A percentile compares a stretch with the other conserved stretches of the same genome.
Conservation (phyloP, 1,140 invertebrate genomes). For the Atopsyche davidsoni region DNA sequence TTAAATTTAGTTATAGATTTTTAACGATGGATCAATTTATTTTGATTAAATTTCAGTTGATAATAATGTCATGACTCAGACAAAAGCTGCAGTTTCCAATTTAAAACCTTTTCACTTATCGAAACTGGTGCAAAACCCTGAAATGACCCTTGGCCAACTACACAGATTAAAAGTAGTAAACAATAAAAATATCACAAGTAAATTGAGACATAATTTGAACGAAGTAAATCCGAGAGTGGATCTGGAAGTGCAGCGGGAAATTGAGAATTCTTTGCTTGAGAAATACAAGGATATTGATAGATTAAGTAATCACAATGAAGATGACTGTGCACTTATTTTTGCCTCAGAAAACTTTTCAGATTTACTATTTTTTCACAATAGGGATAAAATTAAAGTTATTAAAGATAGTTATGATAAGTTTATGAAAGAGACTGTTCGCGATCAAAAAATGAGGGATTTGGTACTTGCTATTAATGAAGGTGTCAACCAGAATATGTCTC, state of each 20-base stretch:
- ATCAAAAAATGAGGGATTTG: conserved; percentile 44
- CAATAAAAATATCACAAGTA: no score
- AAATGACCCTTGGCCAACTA: conserved; percentile 51
- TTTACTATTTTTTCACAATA: conserved; percentile 31
- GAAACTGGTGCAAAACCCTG: conserved; percentile 51
- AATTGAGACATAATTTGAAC: conserved; percentile 49
- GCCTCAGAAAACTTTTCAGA: conserved; percentile 38
- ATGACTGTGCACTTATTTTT: conserved; percentile 43
- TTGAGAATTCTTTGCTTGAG: conserved; percentile 42
- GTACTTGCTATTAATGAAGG: conserved; percentile 47
- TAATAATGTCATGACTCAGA: conserved; percentile 51
- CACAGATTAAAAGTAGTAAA: conserved; percentile 47
- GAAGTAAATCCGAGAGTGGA: conserved; percentile 36
- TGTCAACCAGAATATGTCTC: conserved; percentile 33
- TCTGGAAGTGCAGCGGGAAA: conserved; percentile 42
- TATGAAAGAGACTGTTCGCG: conserved; percentile 43
- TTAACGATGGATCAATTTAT: conserved; percentile 6
- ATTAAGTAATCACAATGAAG: conserved; percentile 34
- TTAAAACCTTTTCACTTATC: conserved; percentile 57
- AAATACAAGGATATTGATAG: conserved; percentile 33
- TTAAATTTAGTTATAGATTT: conserved; percentile 6
- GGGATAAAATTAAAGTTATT: conserved; percentile 35
- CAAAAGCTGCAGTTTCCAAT: conserved; percentile 57
- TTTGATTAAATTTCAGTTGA: conserved; percentile 49
- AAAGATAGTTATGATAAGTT: conserved; percentile 49